A percentile compares a stretch with the other conserved stretches of the same genome.
Evolutionary conservation across 2,797 vertebrate genomes (phyloP).

Genomic region (Morelia viridis): DNA sequence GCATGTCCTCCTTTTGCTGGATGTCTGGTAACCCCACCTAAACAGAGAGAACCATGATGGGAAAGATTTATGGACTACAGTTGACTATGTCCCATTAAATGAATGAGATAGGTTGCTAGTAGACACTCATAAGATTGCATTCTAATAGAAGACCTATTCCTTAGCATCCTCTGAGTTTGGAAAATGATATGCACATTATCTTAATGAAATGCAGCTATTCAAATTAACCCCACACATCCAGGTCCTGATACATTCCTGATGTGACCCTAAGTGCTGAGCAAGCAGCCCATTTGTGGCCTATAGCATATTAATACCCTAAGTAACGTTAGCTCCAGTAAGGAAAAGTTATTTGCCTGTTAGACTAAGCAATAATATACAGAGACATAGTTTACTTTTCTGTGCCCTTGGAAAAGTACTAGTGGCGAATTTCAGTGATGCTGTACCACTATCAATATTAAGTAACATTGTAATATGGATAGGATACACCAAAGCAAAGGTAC

Average conservation of each 20-base stretch:
- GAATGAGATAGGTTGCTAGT: not conserved
- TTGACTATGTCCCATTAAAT: not conserved
- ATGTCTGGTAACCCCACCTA: not conserved
- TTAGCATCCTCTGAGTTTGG: not conserved
- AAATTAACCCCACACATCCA: conserved; percentile 35
- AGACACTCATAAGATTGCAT: not conserved
- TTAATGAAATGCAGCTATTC: conserved; percentile 41
- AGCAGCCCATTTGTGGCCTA: conserved; percentile 19
- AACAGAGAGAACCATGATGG: not conserved
- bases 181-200: conserved; percentile 33
- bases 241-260: conserved; percentile 27
- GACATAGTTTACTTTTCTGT: not conserved
- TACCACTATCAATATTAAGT: not conserved
- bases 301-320: conserved; percentile 27
- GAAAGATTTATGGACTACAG: not conserved
- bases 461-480: not conserved
- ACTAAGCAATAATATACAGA: not conserved
- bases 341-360: not conserved
- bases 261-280: conserved; percentile 17
- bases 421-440: not conserved
- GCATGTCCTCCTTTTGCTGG: not conserved
- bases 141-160: not conserved
- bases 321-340: not conserved
- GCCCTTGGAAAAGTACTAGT: conserved; percentile 5
- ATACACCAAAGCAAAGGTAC: not conserved